These are phyloP conservation scores for Caenorhabditis imperialis DNA, from an alignment of 2,888 invertebrate genomes.

Conservation along the genomic window DNA sequence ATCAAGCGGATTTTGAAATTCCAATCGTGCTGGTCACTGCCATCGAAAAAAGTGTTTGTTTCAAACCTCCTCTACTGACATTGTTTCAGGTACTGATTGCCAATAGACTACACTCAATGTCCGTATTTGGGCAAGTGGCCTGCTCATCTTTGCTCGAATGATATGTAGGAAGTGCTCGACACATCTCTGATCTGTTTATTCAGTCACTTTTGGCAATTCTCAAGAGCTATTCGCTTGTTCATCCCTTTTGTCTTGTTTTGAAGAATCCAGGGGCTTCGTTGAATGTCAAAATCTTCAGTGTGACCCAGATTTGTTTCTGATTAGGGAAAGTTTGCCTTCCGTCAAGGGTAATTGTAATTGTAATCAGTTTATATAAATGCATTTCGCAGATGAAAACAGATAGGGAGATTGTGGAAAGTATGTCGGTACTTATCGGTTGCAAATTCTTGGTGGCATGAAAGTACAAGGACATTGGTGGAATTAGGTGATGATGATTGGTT, in stretches of 20 bases:
- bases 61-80: no score
- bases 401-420: constrained; percentile 24
- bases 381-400: constrained; percentile 21
- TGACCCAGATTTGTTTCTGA: constrained; percentile 38
- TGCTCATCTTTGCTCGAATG: constrained; percentile 43
- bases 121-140: constrained; percentile 26
- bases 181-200: constrained; percentile 50
- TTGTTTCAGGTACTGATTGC: no score
- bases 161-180: constrained; percentile 42
- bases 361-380: constrained; percentile 23
- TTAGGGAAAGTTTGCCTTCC: constrained; percentile 37
- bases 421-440: constrained; percentile 40
- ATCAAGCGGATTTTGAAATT: constrained; percentile 3
- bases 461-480: no score
- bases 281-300: constrained; percentile 19
- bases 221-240: no score
- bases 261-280: no score
- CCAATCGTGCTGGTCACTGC: constrained; percentile 24
- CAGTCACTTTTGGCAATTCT: constrained; percentile 45
- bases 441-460: no score
- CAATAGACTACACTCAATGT: constrained; percentile 19
- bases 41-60: constrained; percentile 1
- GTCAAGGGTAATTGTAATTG: constrained; percentile 25
- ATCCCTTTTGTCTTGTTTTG: constrained; percentile 11
- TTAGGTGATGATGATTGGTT: no score